Percentiles rank a stretch among this genome's conserved stretches.
Conservation (phyloP, 2,888 invertebrate genomes). For the Muschampia plurimacula region DNA sequence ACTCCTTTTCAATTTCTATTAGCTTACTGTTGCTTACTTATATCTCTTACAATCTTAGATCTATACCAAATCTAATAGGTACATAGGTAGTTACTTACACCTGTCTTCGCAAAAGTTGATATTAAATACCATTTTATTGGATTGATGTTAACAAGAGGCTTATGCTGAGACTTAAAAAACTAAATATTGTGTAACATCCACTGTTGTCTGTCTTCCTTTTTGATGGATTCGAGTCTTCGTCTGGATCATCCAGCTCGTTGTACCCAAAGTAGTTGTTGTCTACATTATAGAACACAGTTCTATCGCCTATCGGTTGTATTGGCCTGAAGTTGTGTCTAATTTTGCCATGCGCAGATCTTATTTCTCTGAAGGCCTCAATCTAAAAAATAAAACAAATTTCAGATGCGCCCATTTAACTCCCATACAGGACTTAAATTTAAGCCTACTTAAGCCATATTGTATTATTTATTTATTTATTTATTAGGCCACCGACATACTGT, state of each 20-base stretch:
- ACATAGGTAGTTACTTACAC: background rate
- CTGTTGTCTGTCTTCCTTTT: constrained; percentile 53
- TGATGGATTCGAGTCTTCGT: constrained; percentile 51
- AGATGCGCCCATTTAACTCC: too few species aligned
- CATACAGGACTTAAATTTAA: too few species aligned
- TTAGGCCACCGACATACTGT: too few species aligned
- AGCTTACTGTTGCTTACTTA: too few species aligned
- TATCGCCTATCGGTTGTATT: constrained; percentile 91
- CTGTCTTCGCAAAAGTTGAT: background rate
- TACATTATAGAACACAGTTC: constrained; percentile 87
- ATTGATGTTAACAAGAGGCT: background rate
- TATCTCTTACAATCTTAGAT: background rate
- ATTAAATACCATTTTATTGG: background rate
- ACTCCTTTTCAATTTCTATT: too few species aligned
- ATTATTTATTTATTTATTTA: too few species aligned
- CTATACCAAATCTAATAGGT: background rate
- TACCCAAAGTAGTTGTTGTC: constrained; percentile 76
- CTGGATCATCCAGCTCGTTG: constrained; percentile 73
- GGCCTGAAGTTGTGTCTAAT: constrained; percentile 94
- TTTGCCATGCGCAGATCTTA: constrained; percentile 87
- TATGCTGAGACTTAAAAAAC: constrained; percentile 2
- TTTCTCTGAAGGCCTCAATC: constrained; percentile 90
- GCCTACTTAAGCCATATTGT: too few species aligned
- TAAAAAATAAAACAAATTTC: constrained; percentile 63
- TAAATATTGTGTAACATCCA: constrained; percentile 30